These are phyloP conservation scores for Smittia aterrima DNA, from an alignment of 2,888 invertebrate genomes.

Conservation along the genomic window DNA sequence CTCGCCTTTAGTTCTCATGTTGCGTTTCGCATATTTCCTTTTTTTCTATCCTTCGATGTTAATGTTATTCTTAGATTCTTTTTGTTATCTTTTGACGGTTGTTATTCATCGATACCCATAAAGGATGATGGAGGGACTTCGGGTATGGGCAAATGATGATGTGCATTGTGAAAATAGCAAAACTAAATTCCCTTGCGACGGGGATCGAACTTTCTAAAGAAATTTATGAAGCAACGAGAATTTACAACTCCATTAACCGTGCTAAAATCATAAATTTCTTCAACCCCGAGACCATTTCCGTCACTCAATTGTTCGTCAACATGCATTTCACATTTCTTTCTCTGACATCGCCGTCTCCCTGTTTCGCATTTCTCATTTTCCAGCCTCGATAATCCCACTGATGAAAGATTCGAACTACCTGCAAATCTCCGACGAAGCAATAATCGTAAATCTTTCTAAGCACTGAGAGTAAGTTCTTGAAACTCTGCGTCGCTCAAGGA, in stretches of 20 bases:
- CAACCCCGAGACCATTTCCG: slow-evolving; percentile 21
- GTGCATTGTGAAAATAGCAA: neutral
- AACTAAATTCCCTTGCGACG: neutral
- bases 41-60: neutral
- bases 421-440: slow-evolving; percentile 30
- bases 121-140: slow-evolving; percentile 29
- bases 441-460: slow-evolving; percentile 37
- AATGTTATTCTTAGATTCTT: neutral
- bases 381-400: slow-evolving; percentile 29
- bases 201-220: neutral
- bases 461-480: neutral
- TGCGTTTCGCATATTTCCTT: neutral
- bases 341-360: slow-evolving; percentile 10
- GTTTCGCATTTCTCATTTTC: neutral
- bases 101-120: slow-evolving; percentile 36
- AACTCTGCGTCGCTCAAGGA: neutral
- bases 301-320: slow-evolving; percentile 40
- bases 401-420: slow-evolving; percentile 34
- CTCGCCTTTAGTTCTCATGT: neutral
- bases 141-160: neutral
- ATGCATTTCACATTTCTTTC: slow-evolving; percentile 27
- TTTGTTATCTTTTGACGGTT: slow-evolving; percentile 17
- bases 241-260: slow-evolving; percentile 39
- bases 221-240: slow-evolving; percentile 34
- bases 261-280: slow-evolving; percentile 37